Base-by-base conservation (phyloP, 2,797 vertebrate species). In the Galaxias olidus region DNA sequence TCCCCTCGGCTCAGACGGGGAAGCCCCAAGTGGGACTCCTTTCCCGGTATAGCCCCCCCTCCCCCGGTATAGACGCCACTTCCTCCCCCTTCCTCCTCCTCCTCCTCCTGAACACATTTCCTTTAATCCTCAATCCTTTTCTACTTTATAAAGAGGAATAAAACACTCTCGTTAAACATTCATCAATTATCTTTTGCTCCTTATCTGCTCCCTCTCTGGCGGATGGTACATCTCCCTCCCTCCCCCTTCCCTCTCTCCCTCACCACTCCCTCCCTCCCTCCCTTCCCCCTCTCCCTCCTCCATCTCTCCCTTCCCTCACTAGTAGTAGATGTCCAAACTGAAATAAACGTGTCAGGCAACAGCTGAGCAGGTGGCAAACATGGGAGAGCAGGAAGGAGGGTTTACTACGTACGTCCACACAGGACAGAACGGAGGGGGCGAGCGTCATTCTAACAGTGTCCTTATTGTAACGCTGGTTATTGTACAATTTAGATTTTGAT, bases 341-440 rank as follows among this genome's bases (percentile, higher is more conserved):
- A 66, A 63, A 57, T 61, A 66, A 49, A 58, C 19, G 19, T 61
- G 56, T 74, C 47, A 52, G 43, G 54, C 40, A 77, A 71, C 75
- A 75, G 75, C 67, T 71, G 74, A 65, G 45, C n/a, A 62, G 47
- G 15, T 50, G 18, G 40, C 41, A 9, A 9, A 51, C 12, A 51
- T 30, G 6, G 4, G 7, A 14, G 14, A 7, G 30, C 30, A 30
- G 2, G 30, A 30, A 30, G 30, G 30, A 30, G 6, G 30, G 30
- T 30, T 30, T 30, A 30, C 30, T 3, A 30, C 30, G 30, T 6
- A 30, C 30, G 30, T 30, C 30, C 30, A 3, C 2, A 30, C 30
- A 30, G 30, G 30, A 30, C 30, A 30, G 30, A 2, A 30, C 30
- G 3, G 30, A 6, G 30, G 6, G 30, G 30, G 2, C 6, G 3